These are phyloP conservation scores for Promerops cafer DNA, from an alignment of 2,113 vertebrate species.

Conservation along the genomic window DNA sequence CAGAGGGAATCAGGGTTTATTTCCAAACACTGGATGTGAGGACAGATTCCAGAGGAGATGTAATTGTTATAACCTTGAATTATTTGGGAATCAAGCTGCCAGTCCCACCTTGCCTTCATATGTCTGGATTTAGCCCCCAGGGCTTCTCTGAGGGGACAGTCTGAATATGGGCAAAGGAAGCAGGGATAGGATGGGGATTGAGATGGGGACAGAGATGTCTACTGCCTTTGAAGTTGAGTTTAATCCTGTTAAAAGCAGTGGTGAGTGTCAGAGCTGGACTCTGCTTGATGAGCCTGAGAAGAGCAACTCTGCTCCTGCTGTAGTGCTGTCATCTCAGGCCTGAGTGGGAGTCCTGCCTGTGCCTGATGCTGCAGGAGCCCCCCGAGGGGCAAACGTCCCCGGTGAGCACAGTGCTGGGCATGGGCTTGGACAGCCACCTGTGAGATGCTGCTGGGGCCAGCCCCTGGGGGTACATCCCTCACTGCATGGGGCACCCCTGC, in stretches of 20 bases:
- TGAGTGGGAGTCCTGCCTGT: neutral
- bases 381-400: neutral
- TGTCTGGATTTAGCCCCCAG: neutral
- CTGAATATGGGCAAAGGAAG: neutral
- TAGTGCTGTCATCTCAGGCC: fast-evolving
- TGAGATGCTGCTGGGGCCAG: neutral
- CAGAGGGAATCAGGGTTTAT: neutral
- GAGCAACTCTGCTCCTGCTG: neutral
- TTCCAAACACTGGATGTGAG: neutral
- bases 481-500: neutral
- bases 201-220: neutral
- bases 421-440: neutral
- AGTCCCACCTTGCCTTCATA: neutral
- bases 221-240: neutral
- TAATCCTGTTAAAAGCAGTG: neutral
- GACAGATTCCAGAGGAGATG: neutral
- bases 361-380: neutral
- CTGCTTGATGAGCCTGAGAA: neutral
- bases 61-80: neutral
- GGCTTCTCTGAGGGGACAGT: neutral
- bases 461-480: no score
- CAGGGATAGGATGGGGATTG: neutral
- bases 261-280: neutral
- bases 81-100: neutral
- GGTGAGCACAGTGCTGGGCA: fast-evolving